These are phyloP conservation scores for Bambusicola thoracicus DNA, from an alignment of 2,113 vertebrate genomes.

Conservation along the genomic window DNA sequence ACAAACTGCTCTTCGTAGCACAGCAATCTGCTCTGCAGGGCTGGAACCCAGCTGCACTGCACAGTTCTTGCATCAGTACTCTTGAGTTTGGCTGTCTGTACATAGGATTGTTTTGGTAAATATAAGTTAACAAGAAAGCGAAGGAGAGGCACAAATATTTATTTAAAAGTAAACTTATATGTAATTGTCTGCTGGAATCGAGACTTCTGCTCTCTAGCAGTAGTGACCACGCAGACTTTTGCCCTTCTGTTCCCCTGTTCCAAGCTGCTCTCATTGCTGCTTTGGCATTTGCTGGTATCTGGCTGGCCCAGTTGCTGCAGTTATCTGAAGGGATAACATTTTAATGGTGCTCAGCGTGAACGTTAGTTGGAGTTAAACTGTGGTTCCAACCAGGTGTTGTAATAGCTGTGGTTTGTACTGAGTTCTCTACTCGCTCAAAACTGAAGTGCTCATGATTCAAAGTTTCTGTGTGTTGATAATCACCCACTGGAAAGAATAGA, in stretches of 20 bases:
- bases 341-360: background rate
- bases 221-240: background rate
- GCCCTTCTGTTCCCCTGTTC: background rate
- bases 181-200: background rate
- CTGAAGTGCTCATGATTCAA: background rate
- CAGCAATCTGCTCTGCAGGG: background rate
- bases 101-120: too few relatives aligned
- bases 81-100: background rate
- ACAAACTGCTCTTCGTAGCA: background rate
- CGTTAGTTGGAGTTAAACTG: background rate
- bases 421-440: background rate
- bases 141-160: background rate
- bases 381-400: background rate
- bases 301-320: background rate
- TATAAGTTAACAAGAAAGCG: background rate
- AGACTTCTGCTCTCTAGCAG: background rate
- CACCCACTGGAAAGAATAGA: background rate
- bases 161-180: background rate
- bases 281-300: background rate
- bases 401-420: background rate
- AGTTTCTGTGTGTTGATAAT: background rate
- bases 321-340: background rate
- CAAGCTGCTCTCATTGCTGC: background rate
- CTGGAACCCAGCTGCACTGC: background rate
- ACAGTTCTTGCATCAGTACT: background rate